phyloP scores from a whole-genome alignment of 1,140 invertebrate genomes.

The Chironomus striatipennis region DNA sequence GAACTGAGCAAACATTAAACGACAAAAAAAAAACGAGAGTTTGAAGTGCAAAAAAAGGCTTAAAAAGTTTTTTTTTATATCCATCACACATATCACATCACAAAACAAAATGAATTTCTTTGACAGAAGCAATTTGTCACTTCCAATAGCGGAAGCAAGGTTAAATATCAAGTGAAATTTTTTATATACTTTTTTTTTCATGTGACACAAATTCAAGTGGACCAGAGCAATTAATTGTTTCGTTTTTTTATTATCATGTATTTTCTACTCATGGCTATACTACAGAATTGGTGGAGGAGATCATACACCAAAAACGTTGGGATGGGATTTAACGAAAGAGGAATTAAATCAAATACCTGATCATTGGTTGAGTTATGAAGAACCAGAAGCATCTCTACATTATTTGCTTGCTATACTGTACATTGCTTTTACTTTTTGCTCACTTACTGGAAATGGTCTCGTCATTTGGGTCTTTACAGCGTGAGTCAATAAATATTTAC shows the following conservation, averaged over 20 bases:
- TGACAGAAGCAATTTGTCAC: conserved; percentile 7
- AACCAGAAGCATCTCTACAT: conserved; percentile 72
- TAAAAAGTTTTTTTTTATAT: background rate
- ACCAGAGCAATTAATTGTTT: background rate
- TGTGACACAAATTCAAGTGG: background rate
- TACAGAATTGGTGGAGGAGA: background rate
- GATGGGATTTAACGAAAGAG: conserved; percentile 67
- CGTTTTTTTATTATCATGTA: background rate
- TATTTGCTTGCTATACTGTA: conserved; percentile 74
- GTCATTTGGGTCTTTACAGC: conserved; percentile 83
- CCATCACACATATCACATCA: background rate
- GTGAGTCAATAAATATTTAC: conserved; percentile 42
- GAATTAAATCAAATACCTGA: conserved; percentile 68
- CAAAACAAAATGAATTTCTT: background rate
- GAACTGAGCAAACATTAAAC: background rate
- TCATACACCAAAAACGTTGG: conserved; percentile 32
- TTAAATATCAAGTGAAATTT: background rate
- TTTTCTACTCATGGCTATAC: background rate
- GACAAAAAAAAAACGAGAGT: background rate
- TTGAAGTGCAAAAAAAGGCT: background rate
- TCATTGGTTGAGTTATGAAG: conserved; percentile 71
- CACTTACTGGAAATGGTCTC: conserved; percentile 74
- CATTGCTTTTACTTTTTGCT: conserved; percentile 65
- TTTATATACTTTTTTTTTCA: background rate
- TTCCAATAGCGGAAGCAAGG: background rate